Base-by-base conservation (phyloP, 2,797 vertebrate species). In the Cossypha heuglini region DNA sequence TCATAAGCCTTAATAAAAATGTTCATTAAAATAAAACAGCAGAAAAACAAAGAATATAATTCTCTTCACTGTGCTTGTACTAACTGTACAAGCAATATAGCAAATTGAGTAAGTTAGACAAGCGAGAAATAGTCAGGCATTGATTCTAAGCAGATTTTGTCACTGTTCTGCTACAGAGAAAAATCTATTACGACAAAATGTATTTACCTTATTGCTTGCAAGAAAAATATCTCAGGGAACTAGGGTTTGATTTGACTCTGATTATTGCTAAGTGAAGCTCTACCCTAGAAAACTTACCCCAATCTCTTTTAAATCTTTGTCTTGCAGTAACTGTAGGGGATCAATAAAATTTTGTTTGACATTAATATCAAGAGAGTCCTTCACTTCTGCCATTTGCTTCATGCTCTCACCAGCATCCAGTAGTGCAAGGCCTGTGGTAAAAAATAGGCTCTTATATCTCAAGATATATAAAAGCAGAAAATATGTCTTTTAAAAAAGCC, bases 341-440 rank as follows among this genome's bases (percentile, higher is more conserved):
- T 99, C 99, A 51, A 99, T 98, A 91, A 99, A 99, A 93, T 99
- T 99, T 93, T 99, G 99, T 95, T 99, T 99, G 90, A 99, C 99
- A 1, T 96, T 98, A 93, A 99, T 99, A 97, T 99, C 99, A 64
- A 99, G 98, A 1, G 98, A 98, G 69, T 99, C 99, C 87, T 99
- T 99, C 94, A 99, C 98, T 35, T 99, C 99, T 1, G 98, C 99
- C 99, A 99, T 99, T 84, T 99, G 99, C 91, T 99, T 99, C 98
- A 99, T 98, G 87, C 98, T 98, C 79, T 99, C 99, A 1, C 99
- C 99, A 80, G 98, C 97, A 37, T 99, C 99, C 68, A 98, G 95
- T 81, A 99, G 82, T 6, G 99, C 98, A 31, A 94, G 94, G 8
- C 99, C 99, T 98, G 76, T 28, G 74, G 59, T 57, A 72, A 79